A percentile compares a stretch with the other conserved stretches of the same genome.
phyloP scores from a whole-genome alignment of 1,140 invertebrate genomes.

The Alviniconcha marisindica region DNA sequence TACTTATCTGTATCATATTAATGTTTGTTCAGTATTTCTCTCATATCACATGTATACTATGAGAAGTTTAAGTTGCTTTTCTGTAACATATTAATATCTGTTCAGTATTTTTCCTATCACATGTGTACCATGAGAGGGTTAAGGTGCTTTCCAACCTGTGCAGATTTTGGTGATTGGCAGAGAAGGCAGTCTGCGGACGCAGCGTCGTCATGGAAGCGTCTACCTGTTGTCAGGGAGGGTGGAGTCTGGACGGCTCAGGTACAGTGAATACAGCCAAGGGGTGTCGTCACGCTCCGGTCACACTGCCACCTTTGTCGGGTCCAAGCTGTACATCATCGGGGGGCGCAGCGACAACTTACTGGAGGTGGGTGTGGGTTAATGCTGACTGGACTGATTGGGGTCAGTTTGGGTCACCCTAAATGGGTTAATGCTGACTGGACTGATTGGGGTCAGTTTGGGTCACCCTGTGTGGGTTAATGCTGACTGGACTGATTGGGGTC shows the following conservation, averaged over 20 bases:
- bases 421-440: slow-evolving; percentile 33
- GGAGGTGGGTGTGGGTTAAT: slow-evolving; percentile 59
- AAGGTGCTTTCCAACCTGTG: not conserved
- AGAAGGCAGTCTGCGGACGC: slow-evolving; percentile 71
- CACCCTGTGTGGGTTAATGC: too few species aligned
- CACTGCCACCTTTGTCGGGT: slow-evolving; percentile 58
- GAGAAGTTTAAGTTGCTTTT: too few species aligned
- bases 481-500: too few species aligned
- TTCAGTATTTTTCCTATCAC: too few species aligned
- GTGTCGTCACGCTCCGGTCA: slow-evolving; percentile 74
- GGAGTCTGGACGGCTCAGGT: slow-evolving; percentile 56
- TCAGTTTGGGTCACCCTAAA: not conserved
- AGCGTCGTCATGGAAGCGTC: slow-evolving; percentile 69
- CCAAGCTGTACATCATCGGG: slow-evolving; percentile 66
- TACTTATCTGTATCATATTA: too few species aligned
- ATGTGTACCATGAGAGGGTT: too few species aligned
- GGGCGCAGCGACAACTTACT: slow-evolving; percentile 69
- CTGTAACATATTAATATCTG: too few species aligned
- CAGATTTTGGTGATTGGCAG: slow-evolving; percentile 60
- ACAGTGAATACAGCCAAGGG: slow-evolving; percentile 57
- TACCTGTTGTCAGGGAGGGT: slow-evolving; percentile 63
- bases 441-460: too few species aligned
- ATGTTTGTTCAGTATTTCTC: too few species aligned
- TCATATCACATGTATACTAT: too few species aligned
- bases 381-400: too few species aligned